phyloP scores from a whole-genome alignment of 1,140 invertebrate species.

The Drosophila yakuba region DNA sequence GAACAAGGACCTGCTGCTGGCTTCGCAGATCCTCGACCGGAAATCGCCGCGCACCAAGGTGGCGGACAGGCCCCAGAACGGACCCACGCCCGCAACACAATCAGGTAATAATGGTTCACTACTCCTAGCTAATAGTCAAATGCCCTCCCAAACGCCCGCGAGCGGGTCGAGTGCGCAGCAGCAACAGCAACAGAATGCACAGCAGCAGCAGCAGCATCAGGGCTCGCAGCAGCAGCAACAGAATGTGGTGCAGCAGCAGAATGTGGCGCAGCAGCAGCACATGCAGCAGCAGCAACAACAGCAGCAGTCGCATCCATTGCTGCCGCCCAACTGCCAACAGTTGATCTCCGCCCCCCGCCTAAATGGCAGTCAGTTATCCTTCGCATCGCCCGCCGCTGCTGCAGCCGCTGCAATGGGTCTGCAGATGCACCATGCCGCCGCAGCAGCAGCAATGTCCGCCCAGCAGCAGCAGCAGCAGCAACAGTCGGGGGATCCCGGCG shows the following conservation, averaged over 20 bases:
- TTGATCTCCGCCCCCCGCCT: conserved; percentile 78
- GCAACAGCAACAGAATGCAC: conserved; percentile 50
- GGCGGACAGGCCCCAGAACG: conserved; percentile 87
- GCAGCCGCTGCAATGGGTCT: conserved; percentile 82
- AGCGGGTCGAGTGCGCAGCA: conserved; percentile 51
- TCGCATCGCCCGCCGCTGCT: conserved; percentile 80
- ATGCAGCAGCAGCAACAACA: conserved; percentile 41
- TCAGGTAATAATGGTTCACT: conserved; percentile 86
- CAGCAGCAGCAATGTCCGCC: conserved; percentile 78
- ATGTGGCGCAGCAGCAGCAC: conserved; percentile 47
- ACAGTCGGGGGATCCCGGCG: conserved; percentile 44
- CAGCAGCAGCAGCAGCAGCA: conserved; percentile 69
- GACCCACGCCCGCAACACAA: conserved; percentile 85
- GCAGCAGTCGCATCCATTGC: conserved; percentile 45
- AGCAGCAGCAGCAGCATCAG: conserved; percentile 46
- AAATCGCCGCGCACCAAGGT: conserved; percentile 93
- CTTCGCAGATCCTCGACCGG: conserved; percentile 91
- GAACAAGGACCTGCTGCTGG: conserved; percentile 92
- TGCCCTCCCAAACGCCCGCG: conserved; percentile 59
- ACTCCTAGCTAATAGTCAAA: conserved; percentile 84
- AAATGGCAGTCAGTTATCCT: conserved; percentile 79
- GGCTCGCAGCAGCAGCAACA: conserved; percentile 43
- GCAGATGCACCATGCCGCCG: conserved; percentile 83
- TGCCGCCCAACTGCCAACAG: conserved; percentile 73
- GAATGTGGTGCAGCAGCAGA: conserved; percentile 32